A percentile compares a stretch with the other conserved stretches of the same genome.
Evolutionary conservation across 2,113 vertebrate genomes (phyloP).

Genomic region (Ahaetulla prasina): DNA sequence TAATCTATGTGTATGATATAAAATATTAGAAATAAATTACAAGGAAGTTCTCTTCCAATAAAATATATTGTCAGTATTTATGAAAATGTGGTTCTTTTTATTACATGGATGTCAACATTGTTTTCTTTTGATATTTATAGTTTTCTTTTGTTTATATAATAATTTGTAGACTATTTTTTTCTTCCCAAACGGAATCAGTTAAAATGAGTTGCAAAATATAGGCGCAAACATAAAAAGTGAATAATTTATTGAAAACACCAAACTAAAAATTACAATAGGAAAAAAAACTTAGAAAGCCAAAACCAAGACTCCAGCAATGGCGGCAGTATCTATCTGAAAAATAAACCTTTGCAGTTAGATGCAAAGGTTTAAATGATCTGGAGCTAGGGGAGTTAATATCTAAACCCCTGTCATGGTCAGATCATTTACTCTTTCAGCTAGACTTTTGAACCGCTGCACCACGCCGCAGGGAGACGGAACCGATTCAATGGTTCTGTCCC

Average conservation of each 20-base stretch:
- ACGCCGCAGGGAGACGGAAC: too few species aligned
- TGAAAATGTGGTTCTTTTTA: background rate
- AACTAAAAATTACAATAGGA: background rate
- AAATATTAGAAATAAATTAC: background rate
- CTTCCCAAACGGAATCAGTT: background rate
- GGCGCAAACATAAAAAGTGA: background rate
- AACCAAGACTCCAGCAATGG: background rate
- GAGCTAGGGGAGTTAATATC: too few species aligned
- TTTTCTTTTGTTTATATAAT: background rate
- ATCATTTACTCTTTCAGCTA: too few species aligned
- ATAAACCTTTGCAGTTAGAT: background rate
- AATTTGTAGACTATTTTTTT: background rate
- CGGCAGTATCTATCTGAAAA: background rate
- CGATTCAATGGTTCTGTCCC: too few species aligned
- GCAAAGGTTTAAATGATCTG: too few species aligned
- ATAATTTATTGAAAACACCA: background rate
- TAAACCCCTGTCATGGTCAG: too few species aligned
- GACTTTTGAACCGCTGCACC: too few species aligned
- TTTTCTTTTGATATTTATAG: background rate
- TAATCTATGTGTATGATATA: background rate
- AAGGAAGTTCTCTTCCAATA: background rate
- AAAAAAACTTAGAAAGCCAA: background rate
- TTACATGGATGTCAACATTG: background rate
- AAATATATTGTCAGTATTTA: background rate
- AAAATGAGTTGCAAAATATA: background rate